Conservation (phyloP, 1,140 invertebrate species). For the Plutomurus gul region DNA sequence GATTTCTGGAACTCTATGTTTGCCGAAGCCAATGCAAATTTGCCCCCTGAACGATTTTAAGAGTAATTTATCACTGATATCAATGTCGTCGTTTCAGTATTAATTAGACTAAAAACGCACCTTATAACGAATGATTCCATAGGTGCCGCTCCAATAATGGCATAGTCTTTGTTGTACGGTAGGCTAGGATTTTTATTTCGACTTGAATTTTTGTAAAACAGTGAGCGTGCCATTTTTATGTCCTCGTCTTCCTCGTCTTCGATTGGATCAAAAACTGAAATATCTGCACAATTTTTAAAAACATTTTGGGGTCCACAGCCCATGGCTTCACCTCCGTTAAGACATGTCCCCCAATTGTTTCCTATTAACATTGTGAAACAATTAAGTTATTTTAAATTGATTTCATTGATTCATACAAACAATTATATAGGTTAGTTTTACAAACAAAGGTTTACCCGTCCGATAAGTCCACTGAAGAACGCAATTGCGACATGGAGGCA, state of each 20-base stretch:
- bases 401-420: too few species aligned
- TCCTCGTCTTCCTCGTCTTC: too few species aligned
- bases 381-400: too few species aligned
- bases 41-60: slow-evolving; percentile 66
- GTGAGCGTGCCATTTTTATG: too few species aligned
- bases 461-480: slow-evolving; percentile 89
- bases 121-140: background rate
- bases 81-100: background rate
- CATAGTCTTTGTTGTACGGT: background rate
- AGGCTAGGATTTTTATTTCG: background rate
- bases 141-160: background rate
- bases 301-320: slow-evolving; percentile 85
- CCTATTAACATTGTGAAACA: background rate
- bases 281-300: slow-evolving; percentile 84
- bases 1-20: slow-evolving; percentile 70
- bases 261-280: slow-evolving; percentile 73
- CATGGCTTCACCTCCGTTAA: slow-evolving; percentile 2
- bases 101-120: slow-evolving; percentile 57
- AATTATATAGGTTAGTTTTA: too few species aligned
- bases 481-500: slow-evolving; percentile 81
- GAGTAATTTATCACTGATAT: too few species aligned
- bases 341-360: background rate
- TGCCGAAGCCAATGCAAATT: slow-evolving; percentile 71
- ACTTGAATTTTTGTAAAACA: too few species aligned
- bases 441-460: slow-evolving; percentile 74